Percentiles rank a stretch among this genome's conserved stretches.
phyloP scores from a whole-genome alignment of 2,888 invertebrate species.

The Hydrotaea diabolus region DNA sequence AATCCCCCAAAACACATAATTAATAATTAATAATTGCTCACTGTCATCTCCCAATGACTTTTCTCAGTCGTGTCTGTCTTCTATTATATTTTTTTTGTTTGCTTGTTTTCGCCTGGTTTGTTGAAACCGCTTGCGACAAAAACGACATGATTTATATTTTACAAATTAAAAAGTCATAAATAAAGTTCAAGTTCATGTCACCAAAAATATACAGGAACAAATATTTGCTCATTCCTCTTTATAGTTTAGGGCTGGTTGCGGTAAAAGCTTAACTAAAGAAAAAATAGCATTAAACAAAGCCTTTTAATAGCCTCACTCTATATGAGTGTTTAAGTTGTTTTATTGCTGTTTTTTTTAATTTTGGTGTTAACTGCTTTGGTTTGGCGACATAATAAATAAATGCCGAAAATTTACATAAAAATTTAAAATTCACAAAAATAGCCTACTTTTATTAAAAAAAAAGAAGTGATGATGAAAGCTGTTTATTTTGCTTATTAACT shows the following conservation, averaged over 20 bases:
- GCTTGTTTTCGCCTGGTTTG: too few species aligned
- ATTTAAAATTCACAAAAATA: too few species aligned
- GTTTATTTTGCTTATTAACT: too few species aligned
- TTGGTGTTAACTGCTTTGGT: too few species aligned
- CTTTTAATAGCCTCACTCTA: not conserved
- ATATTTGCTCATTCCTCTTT: not conserved
- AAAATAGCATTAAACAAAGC: not conserved
- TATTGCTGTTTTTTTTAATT: too few species aligned
- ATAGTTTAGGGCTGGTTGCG: too few species aligned
- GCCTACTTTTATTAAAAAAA: too few species aligned
- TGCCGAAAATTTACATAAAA: too few species aligned
- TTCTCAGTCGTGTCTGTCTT: not conserved
- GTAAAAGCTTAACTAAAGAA: not conserved
- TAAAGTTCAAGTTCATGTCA: constrained; percentile 19
- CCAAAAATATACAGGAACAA: not conserved
- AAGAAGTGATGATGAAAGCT: too few species aligned
- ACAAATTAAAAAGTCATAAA: not conserved
- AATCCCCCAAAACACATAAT: not conserved
- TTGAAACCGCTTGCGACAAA: not conserved
- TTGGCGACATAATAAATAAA: too few species aligned
- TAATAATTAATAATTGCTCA: constrained; percentile 14
- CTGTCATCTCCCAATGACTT: constrained; percentile 16
- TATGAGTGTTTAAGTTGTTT: too few species aligned
- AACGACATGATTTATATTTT: not conserved
- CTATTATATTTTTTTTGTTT: not conserved